Conservation (phyloP, 2,797 vertebrate species). For the Thunnus albacares region DNA sequence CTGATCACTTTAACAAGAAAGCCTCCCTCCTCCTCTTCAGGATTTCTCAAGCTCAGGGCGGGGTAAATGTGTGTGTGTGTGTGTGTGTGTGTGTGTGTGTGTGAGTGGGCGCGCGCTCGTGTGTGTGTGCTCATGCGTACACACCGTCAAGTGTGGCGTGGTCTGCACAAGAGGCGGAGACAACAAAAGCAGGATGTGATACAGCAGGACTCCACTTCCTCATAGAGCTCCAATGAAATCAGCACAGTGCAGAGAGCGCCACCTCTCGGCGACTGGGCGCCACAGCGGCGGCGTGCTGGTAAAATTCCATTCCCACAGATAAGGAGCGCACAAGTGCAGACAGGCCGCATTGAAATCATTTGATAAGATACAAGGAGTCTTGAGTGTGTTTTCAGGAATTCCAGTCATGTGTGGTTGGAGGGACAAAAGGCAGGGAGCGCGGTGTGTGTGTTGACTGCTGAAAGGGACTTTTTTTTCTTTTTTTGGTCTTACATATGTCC, state of each 20-base stretch:
- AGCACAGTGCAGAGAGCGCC: conserved; percentile 64
- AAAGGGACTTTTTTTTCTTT: neutral
- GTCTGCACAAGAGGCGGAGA: conserved; percentile 70
- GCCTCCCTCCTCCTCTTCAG: conserved; percentile 40
- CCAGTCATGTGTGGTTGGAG: conserved; percentile 19
- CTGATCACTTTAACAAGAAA: conserved; percentile 71
- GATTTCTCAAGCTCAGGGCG: conserved; percentile 60
- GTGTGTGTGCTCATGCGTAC: conserved; percentile 46
- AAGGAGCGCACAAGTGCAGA: conserved; percentile 44
- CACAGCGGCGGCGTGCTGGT: conserved; percentile 60
- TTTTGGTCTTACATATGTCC: neutral
- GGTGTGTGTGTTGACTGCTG: neutral
- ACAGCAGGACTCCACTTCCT: conserved; percentile 76
- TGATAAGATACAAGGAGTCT: conserved; percentile 52
- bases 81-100: conserved; percentile 26
- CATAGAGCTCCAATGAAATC: conserved; percentile 3
- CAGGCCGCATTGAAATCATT: conserved; percentile 44
- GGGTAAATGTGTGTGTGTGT: conserved; percentile 14
- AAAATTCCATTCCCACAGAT: conserved; percentile 83
- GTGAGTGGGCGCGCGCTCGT: conserved; percentile 1
- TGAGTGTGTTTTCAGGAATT: conserved; percentile 37
- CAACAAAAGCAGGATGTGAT: conserved; percentile 82
- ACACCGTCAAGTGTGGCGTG: conserved; percentile 63
- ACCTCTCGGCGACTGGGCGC: conserved; percentile 40
- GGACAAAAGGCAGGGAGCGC: neutral